These are phyloP conservation scores for Montipora capitata DNA, from an alignment of 92 coral and sea anemone genomes.

Conservation along the genomic window DNA sequence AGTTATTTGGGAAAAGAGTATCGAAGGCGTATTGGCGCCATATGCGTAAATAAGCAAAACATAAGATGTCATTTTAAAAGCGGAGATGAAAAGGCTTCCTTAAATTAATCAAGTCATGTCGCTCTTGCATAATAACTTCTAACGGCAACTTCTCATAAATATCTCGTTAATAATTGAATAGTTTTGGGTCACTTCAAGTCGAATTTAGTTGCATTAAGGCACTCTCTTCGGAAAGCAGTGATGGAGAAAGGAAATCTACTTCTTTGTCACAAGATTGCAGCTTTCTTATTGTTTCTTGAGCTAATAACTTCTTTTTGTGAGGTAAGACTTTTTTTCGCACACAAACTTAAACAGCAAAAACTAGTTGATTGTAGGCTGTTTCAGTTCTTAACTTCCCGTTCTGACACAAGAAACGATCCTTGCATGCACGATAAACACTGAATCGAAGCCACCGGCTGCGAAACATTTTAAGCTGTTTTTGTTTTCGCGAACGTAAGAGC, in stretches of 20 bases:
- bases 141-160: slow-evolving; percentile 16
- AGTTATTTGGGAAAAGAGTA: too few relatives aligned
- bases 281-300: neutral
- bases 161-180: slow-evolving; percentile 41
- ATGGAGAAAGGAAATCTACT: neutral
- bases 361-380: too few relatives aligned
- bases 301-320: neutral
- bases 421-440: too few relatives aligned
- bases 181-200: slow-evolving; percentile 46
- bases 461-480: too few relatives aligned
- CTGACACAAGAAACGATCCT: too few relatives aligned
- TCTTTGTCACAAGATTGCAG: neutral
- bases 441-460: too few relatives aligned
- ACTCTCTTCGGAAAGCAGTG: slow-evolving; percentile 6
- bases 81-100: neutral
- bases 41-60: neutral
- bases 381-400: neutral
- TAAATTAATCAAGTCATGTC: neutral
- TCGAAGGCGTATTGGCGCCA: too few relatives aligned
- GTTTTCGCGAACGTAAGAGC: too few relatives aligned
- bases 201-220: neutral
- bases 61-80: neutral
- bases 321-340: slow-evolving; percentile 10
- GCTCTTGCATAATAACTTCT: slow-evolving; percentile 16
- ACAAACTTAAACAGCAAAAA: neutral